Base-by-base conservation (phyloP, 1,140 invertebrate genomes). In the Drosophila varians region DNA sequence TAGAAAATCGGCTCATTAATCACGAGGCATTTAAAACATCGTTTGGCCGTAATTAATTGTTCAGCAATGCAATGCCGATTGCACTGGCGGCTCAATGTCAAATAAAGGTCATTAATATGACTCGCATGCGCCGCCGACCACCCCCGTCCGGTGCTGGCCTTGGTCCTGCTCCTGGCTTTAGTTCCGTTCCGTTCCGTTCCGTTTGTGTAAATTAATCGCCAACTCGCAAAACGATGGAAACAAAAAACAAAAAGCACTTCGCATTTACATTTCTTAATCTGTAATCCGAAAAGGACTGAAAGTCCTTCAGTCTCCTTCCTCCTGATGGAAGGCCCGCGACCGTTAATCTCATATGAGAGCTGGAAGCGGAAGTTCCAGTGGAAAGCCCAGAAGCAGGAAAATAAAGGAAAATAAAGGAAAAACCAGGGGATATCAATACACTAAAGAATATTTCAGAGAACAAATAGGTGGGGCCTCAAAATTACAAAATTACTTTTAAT, bases 1-100 rank as follows among this genome's bases (percentile, higher is more conserved):
- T 83, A 82, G 78, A 82, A 69, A 77, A 83, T 74, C 61, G 73
- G 47, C 52, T 56, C 57, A 82, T 82, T 82, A 83, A 82, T 82
- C 77, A 82, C 40, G 28, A 16, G 36, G 69, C 77, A 82, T 73
- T 73, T 82, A 62, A 82, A 82, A 74, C 71, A 82, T 82, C 77
- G 52, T 82, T 82, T 82, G 68, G 49, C 19, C 49, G 73, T 82
- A 69, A 83, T 77, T 82, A 80, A 80, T 82, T 82, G 77, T 77
- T 65, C 43, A 57, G 43, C 52, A 36, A n/a, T n/a, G 38, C 75
- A 74, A 62, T 61, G 55, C 51, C 68, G 72, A 60, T 60, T 60
- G 26, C 75, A 62, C n/a, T 51, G 58, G n/a, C 5, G 31, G 19
- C 55, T 73, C 78, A 82, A 82, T 83, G 77, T 83, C 77, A 82